A percentile compares a stretch with the other conserved stretches of the same genome.
Conservation (phyloP, 1,140 invertebrate species). For the Zaprionus davidi region DNA sequence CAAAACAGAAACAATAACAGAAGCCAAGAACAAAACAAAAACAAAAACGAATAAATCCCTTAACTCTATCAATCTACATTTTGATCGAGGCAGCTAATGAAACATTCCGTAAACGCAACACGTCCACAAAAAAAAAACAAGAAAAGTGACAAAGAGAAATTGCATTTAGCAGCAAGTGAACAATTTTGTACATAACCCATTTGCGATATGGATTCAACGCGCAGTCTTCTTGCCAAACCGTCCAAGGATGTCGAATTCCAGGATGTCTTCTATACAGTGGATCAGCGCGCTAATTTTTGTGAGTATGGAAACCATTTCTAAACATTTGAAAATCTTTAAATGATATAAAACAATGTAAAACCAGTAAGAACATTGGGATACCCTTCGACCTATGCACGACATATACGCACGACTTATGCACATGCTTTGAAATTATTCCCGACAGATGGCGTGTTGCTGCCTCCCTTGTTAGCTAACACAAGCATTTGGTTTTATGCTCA, state of each 20-base stretch:
- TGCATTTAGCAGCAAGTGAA: constrained; percentile 56
- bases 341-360: too few species aligned
- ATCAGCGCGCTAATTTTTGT: constrained; percentile 69
- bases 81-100: constrained; percentile 62
- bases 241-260: constrained; percentile 83
- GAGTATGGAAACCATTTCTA: constrained; percentile 40
- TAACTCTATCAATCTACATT: constrained; percentile 45
- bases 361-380: too few species aligned
- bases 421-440: too few species aligned
- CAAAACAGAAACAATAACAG: constrained; percentile 35
- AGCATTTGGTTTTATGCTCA: too few species aligned
- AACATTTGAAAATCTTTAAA: too few species aligned
- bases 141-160: constrained; percentile 24
- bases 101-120: constrained; percentile 61
- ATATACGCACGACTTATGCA: too few species aligned
- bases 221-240: constrained; percentile 62
- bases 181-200: constrained; percentile 15
- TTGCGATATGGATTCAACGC: constrained; percentile 65
- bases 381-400: too few species aligned
- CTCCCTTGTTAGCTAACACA: too few species aligned
- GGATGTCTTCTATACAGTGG: constrained; percentile 80
- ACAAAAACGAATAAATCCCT: constrained; percentile 19
- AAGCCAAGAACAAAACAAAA: constrained; percentile 36
- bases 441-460: too few species aligned
- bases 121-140: constrained; percentile 53